These are phyloP conservation scores for Cryptotis parvus DNA, from an alignment of 2,113 vertebrate species.

Conservation along the genomic window DNA sequence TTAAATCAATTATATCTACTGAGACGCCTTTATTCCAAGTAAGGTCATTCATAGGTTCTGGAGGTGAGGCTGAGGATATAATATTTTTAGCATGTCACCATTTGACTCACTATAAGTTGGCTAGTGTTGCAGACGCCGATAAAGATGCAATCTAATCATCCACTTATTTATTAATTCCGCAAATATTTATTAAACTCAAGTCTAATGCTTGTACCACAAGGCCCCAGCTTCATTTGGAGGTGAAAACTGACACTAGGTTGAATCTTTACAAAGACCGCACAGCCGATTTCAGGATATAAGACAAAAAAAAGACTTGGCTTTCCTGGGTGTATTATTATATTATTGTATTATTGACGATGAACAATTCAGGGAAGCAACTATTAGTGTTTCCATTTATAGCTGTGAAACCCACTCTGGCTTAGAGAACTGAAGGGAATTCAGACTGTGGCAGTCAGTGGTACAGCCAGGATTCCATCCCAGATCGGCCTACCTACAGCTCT, in stretches of 20 bases:
- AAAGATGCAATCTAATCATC: neutral
- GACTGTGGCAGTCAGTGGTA: neutral
- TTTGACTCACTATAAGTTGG: neutral
- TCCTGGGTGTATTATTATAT: neutral
- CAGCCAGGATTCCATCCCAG: neutral
- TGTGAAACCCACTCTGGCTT: neutral
- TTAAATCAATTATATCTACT: neutral
- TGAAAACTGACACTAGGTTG: neutral
- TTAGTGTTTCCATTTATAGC: neutral
- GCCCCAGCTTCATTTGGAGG: neutral
- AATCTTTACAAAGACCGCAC: neutral
- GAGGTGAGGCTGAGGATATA: neutral
- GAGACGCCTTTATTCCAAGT: conserved; percentile 3
- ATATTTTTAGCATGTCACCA: neutral
- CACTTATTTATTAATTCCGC: neutral
- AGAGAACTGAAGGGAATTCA: neutral
- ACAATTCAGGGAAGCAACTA: neutral
- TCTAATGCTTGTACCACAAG: too few relatives aligned
- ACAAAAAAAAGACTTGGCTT: neutral
- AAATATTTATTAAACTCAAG: neutral
- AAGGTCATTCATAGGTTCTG: neutral
- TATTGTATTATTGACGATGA: neutral
- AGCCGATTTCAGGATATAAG: neutral
- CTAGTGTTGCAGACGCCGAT: neutral
- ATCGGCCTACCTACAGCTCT: neutral